A percentile compares a stretch with the other conserved stretches of the same genome.
Evolutionary conservation across 2,888 invertebrate species (phyloP).

Genomic region (Hyposoter dolosus): DNA sequence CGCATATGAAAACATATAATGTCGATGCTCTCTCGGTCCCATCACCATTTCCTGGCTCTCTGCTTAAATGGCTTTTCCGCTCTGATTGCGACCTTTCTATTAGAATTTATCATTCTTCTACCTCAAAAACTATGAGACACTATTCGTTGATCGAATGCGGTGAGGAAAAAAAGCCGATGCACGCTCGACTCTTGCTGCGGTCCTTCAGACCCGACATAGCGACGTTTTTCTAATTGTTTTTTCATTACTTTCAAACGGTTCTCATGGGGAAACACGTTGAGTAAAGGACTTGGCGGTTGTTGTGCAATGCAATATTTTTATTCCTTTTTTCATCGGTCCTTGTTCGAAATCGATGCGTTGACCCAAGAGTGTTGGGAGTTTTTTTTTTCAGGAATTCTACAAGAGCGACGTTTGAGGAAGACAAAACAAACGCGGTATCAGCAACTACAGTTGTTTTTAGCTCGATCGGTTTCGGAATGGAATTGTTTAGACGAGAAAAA

Average conservation of each 20-base stretch:
- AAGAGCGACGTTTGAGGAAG: too few relatives aligned
- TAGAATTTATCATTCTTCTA: neutral
- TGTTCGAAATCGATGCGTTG: neutral
- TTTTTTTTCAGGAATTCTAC: too few relatives aligned
- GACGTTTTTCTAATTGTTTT: neutral
- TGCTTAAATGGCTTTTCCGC: constrained; percentile 14
- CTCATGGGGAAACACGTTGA: neutral
- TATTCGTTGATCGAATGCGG: neutral
- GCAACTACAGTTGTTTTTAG: too few relatives aligned
- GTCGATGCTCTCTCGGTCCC: constrained; percentile 4
- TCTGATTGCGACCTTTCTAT: neutral
- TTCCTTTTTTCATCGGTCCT: neutral
- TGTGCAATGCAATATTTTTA: neutral
- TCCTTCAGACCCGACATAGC: neutral
- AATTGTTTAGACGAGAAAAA: neutral
- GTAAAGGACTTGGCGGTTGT: neutral
- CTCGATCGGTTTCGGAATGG: neutral
- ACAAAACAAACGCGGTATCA: too few relatives aligned
- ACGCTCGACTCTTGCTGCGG: neutral
- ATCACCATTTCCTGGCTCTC: constrained; percentile 7
- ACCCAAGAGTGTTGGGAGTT: too few relatives aligned
- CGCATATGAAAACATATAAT: constrained; percentile 37
- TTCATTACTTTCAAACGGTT: neutral
- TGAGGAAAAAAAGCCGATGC: neutral
- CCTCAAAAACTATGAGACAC: neutral